Percentiles rank a stretch among this genome's conserved stretches.
Evolutionary conservation across 2,888 invertebrate genomes (phyloP).

Genomic region (Pachycephus smyrnensis): DNA sequence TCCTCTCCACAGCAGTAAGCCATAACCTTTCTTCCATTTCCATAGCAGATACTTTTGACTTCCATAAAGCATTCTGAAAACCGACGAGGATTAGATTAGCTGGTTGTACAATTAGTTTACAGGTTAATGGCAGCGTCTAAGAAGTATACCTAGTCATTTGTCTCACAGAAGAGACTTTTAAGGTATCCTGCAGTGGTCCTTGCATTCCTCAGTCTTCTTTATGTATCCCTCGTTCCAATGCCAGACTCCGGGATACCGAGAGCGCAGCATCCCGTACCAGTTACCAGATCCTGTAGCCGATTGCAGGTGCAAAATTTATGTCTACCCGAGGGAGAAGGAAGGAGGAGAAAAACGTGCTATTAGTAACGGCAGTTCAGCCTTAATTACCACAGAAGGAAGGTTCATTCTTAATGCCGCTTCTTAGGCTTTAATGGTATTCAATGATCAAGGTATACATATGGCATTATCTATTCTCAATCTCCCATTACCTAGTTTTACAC

Average conservation of each 20-base stretch:
- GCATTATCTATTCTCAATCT: neutral
- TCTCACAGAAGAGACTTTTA: neutral
- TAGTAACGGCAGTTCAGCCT: neutral
- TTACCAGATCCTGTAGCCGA: neutral
- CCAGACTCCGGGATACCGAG: neutral
- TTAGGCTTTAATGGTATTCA: neutral
- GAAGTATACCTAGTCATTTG: neutral
- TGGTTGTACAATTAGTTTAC: neutral
- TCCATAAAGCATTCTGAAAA: neutral
- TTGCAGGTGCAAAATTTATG: neutral
- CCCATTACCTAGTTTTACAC: neutral
- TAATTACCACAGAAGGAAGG: neutral
- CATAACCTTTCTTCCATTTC: neutral
- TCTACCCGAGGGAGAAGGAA: neutral
- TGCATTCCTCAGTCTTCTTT: neutral
- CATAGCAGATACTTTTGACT: neutral
- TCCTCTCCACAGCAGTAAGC: no score
- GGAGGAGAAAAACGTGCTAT: neutral
- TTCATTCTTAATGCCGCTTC: neutral
- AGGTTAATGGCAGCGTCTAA: neutral
- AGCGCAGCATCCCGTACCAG: neutral
- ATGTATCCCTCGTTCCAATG: neutral
- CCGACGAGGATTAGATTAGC: neutral
- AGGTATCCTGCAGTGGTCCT: neutral
- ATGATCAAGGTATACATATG: neutral